phyloP scores from a whole-genome alignment of 2,113 vertebrate species.

The Mesocricetus auratus region DNA sequence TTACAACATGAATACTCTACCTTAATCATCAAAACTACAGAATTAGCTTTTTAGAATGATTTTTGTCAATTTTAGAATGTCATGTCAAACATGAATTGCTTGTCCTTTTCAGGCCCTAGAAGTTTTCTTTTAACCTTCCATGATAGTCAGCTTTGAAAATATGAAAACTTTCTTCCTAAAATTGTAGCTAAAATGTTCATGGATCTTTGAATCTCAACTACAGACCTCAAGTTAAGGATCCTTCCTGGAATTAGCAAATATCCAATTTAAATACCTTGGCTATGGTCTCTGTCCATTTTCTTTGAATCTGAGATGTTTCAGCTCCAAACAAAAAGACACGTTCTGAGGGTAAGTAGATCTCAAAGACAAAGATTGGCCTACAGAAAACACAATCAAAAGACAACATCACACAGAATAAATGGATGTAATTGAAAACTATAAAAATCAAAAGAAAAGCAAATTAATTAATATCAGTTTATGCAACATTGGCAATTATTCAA shows the following conservation, averaged over 20 bases:
- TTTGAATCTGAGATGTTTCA: conserved; percentile 92
- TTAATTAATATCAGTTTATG: neutral
- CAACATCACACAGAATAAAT: neutral
- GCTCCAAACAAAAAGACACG: conserved; percentile 93
- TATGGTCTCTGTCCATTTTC: conserved; percentile 94
- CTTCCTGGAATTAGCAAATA: neutral
- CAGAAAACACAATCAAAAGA: conserved; percentile 75
- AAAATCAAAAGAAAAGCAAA: neutral
- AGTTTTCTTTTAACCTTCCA: neutral
- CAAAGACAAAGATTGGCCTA: conserved; percentile 95
- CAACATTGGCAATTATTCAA: neutral
- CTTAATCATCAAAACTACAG: neutral
- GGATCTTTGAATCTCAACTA: neutral
- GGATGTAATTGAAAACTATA: neutral
- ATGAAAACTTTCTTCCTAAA: neutral
- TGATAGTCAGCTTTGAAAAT: neutral
- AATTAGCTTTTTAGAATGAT: conserved; percentile 26
- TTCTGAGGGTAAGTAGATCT: conserved; percentile 94
- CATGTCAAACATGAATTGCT: conserved; percentile 1
- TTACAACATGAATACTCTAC: neutral
- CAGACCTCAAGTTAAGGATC: neutral
- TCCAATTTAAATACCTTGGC: conserved; percentile 90
- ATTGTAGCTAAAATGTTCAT: neutral
- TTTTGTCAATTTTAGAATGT: too few species aligned
- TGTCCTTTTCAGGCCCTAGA: neutral